Percentiles rank a stretch among this genome's conserved stretches.
These are phyloP conservation scores for Drosophila seclusa DNA, from an alignment of 2,888 invertebrate genomes.

Conservation along the genomic window DNA sequence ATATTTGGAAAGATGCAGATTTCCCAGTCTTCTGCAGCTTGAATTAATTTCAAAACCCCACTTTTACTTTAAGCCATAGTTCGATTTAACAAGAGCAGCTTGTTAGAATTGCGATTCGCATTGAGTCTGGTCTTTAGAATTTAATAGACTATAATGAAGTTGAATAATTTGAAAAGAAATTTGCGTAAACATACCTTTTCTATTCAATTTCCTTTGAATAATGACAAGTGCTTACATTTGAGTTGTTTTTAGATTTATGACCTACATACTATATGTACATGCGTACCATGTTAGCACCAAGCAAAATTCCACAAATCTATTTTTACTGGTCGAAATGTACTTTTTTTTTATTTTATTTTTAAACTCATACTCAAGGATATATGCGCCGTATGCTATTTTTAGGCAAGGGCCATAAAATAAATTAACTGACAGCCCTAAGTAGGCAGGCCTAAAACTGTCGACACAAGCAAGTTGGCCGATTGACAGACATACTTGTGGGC, in stretches of 20 bases:
- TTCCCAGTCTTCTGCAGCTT: background rate
- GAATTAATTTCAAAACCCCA: background rate
- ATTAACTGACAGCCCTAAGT: conserved; percentile 18
- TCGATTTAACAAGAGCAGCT: background rate
- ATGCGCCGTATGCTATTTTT: conserved; percentile 58
- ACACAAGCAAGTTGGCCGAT: conserved; percentile 36
- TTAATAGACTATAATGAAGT: background rate
- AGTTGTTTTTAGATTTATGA: background rate
- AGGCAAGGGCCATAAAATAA: conserved; percentile 33
- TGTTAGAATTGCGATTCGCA: background rate
- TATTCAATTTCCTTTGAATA: background rate
- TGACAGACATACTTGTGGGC: conserved; percentile 25
- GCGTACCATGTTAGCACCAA: background rate
- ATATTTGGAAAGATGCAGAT: background rate
- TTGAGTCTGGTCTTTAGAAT: background rate
- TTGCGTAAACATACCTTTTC: background rate
- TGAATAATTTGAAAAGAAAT: background rate
- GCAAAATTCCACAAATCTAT: conserved; percentile 34
- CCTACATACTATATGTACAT: background rate
- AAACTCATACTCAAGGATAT: conserved; percentile 66
- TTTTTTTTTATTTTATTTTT: conserved; percentile 70
- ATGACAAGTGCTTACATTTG: background rate
- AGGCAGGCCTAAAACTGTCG: conserved; percentile 15
- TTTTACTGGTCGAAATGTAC: conserved; percentile 61
- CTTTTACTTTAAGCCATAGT: background rate